A percentile compares a stretch with the other conserved stretches of the same genome.
Evolutionary conservation across 1,140 invertebrate species (phyloP).

Genomic region (Metopolophium dirhodum): DNA sequence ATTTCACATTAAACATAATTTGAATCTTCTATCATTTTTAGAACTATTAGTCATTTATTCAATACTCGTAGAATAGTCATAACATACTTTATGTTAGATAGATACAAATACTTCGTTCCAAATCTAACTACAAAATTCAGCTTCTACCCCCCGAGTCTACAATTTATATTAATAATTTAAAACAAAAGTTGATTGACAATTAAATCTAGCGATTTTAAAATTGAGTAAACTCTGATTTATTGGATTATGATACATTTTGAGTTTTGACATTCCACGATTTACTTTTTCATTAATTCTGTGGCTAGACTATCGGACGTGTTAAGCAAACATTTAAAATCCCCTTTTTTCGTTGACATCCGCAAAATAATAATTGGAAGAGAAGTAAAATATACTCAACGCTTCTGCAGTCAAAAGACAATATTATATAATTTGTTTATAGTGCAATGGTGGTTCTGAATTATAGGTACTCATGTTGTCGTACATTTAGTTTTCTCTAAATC

Average conservation of each 20-base stretch:
- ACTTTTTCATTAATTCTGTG: neutral
- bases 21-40: neutral
- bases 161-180: neutral
- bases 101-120: neutral
- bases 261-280: neutral
- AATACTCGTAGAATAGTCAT: no score
- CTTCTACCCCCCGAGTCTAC: neutral
- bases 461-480: neutral
- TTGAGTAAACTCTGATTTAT: neutral
- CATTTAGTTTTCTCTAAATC: neutral
- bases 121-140: neutral
- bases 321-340: neutral
- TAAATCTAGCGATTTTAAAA: neutral
- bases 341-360: neutral
- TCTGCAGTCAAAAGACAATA: neutral
- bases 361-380: slow-evolving; percentile 13
- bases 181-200: neutral
- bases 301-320: neutral
- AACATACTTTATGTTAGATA: neutral
- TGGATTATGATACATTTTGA: neutral
- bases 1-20: neutral
- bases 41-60: no score
- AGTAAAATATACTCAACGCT: neutral
- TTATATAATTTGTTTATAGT: neutral
- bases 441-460: neutral